These are phyloP conservation scores for Erebia palarica DNA, from an alignment of 2,888 invertebrate genomes.

Conservation along the genomic window DNA sequence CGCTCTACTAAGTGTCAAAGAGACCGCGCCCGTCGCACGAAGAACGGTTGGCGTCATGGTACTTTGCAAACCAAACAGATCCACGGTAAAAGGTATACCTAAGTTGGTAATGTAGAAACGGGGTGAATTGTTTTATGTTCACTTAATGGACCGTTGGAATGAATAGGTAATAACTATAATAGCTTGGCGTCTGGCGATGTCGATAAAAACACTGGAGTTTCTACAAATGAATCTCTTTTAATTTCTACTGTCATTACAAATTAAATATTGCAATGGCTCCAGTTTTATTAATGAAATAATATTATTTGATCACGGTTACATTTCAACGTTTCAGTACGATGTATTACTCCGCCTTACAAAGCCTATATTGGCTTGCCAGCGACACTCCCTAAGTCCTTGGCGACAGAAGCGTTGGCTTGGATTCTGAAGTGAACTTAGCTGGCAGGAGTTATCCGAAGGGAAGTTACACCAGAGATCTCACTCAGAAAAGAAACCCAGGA, in stretches of 20 bases:
- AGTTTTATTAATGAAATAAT: not conserved
- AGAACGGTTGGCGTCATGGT: constrained; percentile 49
- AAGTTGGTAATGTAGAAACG: constrained; percentile 32
- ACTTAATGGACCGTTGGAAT: constrained; percentile 6
- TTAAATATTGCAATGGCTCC: not conserved
- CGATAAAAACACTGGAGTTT: not conserved
- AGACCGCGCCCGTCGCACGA: constrained; percentile 62
- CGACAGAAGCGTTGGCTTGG: too few species aligned
- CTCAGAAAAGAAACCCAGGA: too few species aligned
- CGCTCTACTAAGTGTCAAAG: constrained; percentile 67
- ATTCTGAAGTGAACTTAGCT: too few species aligned
- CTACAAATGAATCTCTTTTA: not conserved
- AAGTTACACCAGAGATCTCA: too few species aligned
- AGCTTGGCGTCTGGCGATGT: not conserved
- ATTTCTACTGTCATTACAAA: not conserved
- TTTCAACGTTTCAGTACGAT: not conserved
- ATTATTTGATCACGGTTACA: not conserved
- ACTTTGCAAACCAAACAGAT: constrained; percentile 72
- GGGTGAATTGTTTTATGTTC: constrained; percentile 24
- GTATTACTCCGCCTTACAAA: too few species aligned
- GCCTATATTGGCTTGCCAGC: too few species aligned
- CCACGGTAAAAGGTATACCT: constrained; percentile 29
- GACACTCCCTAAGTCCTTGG: too few species aligned
- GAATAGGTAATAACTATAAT: constrained; percentile 4
- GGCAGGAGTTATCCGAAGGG: too few species aligned